Evolutionary conservation across 2,797 vertebrate genomes (phyloP), one percentile per base, ranked within the genome.

Genomic region (Acipenser oxyrinchus): DNA sequence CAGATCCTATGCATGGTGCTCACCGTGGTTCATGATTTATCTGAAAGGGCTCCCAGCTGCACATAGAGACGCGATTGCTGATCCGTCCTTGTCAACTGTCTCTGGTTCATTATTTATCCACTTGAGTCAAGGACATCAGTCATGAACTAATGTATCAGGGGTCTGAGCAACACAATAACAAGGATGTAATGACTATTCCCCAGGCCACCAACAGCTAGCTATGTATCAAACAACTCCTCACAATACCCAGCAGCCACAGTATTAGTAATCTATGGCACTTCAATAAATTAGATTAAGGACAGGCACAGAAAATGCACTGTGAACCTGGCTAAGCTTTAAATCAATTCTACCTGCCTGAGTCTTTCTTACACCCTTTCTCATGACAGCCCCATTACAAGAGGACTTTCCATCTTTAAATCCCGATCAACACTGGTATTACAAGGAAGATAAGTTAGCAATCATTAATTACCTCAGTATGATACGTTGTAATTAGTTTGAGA

Each of bases 31-130:
- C 10, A 58, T 59, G 60, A 75, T 76, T 82, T 81, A 82, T 82
- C 74, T 77, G 6, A 6, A 60, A 63, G 23, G 70, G 70, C 76
- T 77, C 72, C 6, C 37, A 37, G 72, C 74, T 74, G 75, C 48
- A 13, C 70, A 78, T 67, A 37, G 61, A 66, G 80, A 51, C 8
- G 71, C 66, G 67, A 72, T n/a, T 69, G 65, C 73, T 81, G 75
- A 82, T 85, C 83, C 81, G 75, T 81, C 75, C 67, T 69, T 78
- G 74, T 74, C 81, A 77, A 68, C 71, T 64, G 62, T 71, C 75
- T 77, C 74, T 76, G 49, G 71, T 74, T 78, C 67, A 12, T 74
- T 77, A 75, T 76, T 82, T 80, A 73, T 78, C 76, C 58, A 73
- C 59, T 49, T 1, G 68, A 74, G 70, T 70, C 79, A 81, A 83